Evolutionary conservation across 2,888 invertebrate genomes (phyloP), one percentile per base, ranked within the genome.

Genomic region (Galerucella pusilla): DNA sequence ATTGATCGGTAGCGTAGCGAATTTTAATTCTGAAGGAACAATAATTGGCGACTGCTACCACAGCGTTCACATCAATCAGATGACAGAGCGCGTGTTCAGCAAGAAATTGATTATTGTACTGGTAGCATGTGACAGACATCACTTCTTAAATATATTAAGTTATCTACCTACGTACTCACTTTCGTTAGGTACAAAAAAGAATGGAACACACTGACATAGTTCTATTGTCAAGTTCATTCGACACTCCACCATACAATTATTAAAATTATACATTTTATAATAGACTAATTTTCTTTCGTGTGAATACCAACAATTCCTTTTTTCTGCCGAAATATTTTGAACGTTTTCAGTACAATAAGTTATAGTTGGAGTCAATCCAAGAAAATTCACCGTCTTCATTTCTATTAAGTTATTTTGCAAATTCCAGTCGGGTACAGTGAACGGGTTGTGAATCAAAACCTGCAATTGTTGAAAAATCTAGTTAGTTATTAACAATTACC

Each of bases 201-300:
- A 88, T 0, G 93, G 93, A 1, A 92, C 84, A 83, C 94, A 94
- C 9, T 90, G 88, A 80, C 94, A 94, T 1, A 84, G 79, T 6
- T 84, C 83, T 28, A 86, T 85, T 0, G 90, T 86, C 63, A 90
- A 83, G 57, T 86, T 84, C 25, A 90, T 86, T 49, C 91, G 89
- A 81, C 92, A 91, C 78, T 90, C 90, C 0, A 90, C 88, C 87
- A 93, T 88, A 80, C 94, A 94, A 84, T 94, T 94, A 77, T 91
- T 90, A 76, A 91, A 92, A 0, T 92, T 91, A 81, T 93, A 93
- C 6, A 88, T 87, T 7, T 71, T 70, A 73, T 83, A 84, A 74
- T 82, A 80, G 83, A 78, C 85, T 81, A 85, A 87, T 80, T 81
- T 88, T 52, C 83, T 83, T 88, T 94, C 93, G 67, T 91, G 85